These are phyloP conservation scores for Patella vulgata DNA, from an alignment of 1,140 invertebrate species.

Conservation along the genomic window DNA sequence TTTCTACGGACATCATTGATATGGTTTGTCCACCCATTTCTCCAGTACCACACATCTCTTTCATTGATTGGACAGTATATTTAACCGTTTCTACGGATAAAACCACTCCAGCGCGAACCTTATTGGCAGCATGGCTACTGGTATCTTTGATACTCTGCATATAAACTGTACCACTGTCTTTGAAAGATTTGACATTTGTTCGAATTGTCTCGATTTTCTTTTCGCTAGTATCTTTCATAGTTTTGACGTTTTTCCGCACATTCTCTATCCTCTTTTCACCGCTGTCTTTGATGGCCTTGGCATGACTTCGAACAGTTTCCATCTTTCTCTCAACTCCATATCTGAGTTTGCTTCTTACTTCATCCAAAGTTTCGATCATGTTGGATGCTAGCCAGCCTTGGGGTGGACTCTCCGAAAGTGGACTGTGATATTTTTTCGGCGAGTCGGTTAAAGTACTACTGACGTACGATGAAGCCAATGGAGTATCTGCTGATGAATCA, in stretches of 20 bases:
- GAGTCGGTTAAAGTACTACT: slow-evolving; percentile 8
- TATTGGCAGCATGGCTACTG: slow-evolving; percentile 47
- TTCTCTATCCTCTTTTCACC: not conserved
- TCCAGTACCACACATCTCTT: slow-evolving; percentile 63
- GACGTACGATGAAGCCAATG: slow-evolving; percentile 6
- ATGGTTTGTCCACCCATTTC: slow-evolving; percentile 60
- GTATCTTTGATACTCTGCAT: slow-evolving; percentile 55
- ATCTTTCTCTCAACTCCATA: slow-evolving; percentile 50
- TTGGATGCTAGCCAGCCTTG: slow-evolving; percentile 26
- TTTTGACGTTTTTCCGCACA: too few species aligned
- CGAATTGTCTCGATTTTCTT: slow-evolving; percentile 7
- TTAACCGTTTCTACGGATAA: slow-evolving; percentile 60
- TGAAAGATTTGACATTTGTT: slow-evolving; percentile 45
- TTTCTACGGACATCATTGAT: slow-evolving; percentile 56
- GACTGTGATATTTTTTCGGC: not conserved
- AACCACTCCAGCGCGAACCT: slow-evolving; percentile 52
- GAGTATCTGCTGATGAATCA: slow-evolving; percentile 15
- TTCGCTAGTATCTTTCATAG: too few species aligned
- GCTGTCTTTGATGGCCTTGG: slow-evolving; percentile 24
- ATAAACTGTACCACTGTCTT: slow-evolving; percentile 52
- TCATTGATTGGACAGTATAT: slow-evolving; percentile 57
- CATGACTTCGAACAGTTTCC: slow-evolving; percentile 50
- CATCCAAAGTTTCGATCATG: slow-evolving; percentile 55
- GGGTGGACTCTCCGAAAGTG: not conserved
- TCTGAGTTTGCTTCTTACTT: slow-evolving; percentile 46